Conservation (phyloP, 2,797 vertebrate genomes). For the Sebastes trivittatus region DNA sequence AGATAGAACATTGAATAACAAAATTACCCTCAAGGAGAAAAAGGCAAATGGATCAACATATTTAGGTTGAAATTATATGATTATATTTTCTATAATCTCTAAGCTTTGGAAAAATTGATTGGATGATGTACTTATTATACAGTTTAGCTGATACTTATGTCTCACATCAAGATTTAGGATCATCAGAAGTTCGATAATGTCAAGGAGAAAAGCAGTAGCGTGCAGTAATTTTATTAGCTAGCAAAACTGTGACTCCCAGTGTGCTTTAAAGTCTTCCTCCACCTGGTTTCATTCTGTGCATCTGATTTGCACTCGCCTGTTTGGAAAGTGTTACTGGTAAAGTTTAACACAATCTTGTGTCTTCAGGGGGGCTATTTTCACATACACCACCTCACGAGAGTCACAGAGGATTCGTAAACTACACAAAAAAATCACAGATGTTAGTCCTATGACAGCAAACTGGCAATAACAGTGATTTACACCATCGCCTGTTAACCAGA, state of each 20-base stretch:
- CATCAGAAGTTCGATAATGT: background rate
- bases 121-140: background rate
- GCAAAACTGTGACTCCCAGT: constrained; percentile 80
- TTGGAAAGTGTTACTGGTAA: constrained; percentile 72
- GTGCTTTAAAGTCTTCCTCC: constrained; percentile 63
- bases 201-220: background rate
- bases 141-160: background rate
- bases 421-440: constrained; percentile 32
- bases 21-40: background rate
- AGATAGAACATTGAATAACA: constrained; percentile 21
- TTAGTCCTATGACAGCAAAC: constrained; percentile 42
- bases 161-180: constrained; percentile 1
- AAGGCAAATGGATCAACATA: background rate
- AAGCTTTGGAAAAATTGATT: background rate
- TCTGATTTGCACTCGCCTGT: constrained; percentile 67
- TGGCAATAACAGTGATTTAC: constrained; percentile 8
- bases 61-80: background rate
- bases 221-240: constrained; percentile 68
- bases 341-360: constrained; percentile 77
- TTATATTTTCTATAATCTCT: background rate
- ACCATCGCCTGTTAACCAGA: constrained; percentile 9
- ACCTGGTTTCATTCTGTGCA: constrained; percentile 66
- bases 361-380: constrained; percentile 68
- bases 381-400: constrained; percentile 49
- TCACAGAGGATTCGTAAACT: constrained; percentile 42